phyloP scores from a whole-genome alignment of 2,888 invertebrate species.

The Phortica magna region DNA sequence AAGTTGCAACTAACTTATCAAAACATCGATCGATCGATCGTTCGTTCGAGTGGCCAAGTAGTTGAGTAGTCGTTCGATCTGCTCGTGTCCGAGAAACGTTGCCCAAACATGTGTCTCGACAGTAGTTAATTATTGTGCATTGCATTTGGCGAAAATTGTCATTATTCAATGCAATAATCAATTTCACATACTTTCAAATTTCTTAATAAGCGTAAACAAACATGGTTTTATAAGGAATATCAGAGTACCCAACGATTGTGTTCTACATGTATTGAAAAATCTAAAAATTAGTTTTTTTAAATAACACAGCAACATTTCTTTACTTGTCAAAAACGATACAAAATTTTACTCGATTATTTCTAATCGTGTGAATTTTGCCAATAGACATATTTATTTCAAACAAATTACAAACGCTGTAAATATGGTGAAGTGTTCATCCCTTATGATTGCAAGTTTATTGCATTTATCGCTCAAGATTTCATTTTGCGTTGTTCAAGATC shows the following conservation, averaged over 20 bases:
- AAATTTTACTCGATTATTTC: neutral
- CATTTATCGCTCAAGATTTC: neutral
- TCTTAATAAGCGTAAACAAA: neutral
- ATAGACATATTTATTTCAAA: neutral
- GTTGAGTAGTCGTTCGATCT: neutral
- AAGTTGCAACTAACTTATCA: slow-evolving; percentile 9
- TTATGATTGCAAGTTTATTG: neutral
- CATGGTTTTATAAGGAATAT: neutral
- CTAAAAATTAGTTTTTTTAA: too few relatives aligned
- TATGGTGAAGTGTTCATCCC: neutral
- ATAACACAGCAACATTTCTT: neutral
- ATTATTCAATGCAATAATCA: neutral
- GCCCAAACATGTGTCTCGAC: slow-evolving; percentile 23
- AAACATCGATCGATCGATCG: slow-evolving; percentile 7
- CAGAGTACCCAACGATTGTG: too few relatives aligned
- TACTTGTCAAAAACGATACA: neutral
- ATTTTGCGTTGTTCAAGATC: neutral
- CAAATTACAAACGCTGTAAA: neutral
- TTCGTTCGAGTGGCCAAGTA: too few relatives aligned
- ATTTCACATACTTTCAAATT: neutral
- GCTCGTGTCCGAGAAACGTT: slow-evolving; percentile 13
- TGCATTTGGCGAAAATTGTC: slow-evolving; percentile 15
- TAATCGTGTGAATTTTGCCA: too few relatives aligned
- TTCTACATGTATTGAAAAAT: too few relatives aligned
- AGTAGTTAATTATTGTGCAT: slow-evolving; percentile 29